Evolutionary conservation across 2,113 vertebrate species (phyloP).

Genomic region (Oreocharis arfaki): DNA sequence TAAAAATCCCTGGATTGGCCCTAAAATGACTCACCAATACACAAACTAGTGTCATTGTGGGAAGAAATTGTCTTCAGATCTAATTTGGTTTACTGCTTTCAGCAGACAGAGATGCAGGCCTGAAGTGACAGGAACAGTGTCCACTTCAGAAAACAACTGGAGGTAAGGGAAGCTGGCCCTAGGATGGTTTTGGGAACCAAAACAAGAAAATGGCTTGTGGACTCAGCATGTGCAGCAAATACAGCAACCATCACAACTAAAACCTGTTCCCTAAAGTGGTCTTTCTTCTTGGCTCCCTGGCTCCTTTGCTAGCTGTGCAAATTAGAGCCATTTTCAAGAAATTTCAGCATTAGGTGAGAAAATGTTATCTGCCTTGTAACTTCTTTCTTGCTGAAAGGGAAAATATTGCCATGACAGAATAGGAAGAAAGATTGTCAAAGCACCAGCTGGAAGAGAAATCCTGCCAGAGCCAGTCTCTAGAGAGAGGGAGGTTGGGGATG

Average conservation of each 20-base stretch:
- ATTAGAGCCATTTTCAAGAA: neutral
- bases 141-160: neutral
- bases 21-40: neutral
- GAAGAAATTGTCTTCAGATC: neutral
- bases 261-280: neutral
- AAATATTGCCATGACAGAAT: neutral
- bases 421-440: neutral
- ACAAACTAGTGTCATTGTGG: neutral
- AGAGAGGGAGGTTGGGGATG: neutral
- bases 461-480: neutral
- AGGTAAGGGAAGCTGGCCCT: neutral
- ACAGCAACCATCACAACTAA: neutral
- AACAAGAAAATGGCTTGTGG: neutral
- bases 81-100: neutral
- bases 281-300: neutral
- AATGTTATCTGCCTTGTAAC: neutral
- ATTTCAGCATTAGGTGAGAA: neutral
- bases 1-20: neutral
- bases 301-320: neutral
- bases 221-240: neutral
- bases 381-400: neutral
- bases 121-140: neutral
- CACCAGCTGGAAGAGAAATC: neutral
- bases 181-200: neutral
- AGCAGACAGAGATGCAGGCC: neutral